Evolutionary conservation across 2,797 vertebrate genomes (phyloP).

Genomic region (Ammospiza maritima): DNA sequence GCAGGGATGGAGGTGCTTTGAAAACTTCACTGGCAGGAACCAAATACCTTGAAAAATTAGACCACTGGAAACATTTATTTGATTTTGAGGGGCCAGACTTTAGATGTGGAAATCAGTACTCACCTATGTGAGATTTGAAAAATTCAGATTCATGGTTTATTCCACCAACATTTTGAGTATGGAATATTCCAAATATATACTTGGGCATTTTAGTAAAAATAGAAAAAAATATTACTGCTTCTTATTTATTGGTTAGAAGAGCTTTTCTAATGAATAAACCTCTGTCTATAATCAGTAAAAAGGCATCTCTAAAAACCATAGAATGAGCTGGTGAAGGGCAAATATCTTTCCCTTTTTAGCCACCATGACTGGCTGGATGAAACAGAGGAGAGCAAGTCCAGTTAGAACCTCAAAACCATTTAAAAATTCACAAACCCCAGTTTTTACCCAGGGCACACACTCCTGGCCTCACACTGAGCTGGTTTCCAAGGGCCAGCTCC

Average conservation of each 20-base stretch:
- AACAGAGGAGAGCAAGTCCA: neutral
- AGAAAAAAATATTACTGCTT: neutral
- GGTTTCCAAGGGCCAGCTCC: constrained; percentile 39
- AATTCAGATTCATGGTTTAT: neutral
- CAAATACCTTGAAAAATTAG: neutral
- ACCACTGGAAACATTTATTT: neutral
- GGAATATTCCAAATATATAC: neutral
- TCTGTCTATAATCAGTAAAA: neutral
- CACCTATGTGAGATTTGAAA: neutral
- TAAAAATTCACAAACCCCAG: neutral
- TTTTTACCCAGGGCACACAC: neutral
- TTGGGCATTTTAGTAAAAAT: neutral
- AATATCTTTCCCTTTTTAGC: neutral
- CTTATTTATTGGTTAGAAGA: neutral
- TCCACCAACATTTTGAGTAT: neutral
- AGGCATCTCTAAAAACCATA: neutral
- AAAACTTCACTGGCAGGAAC: neutral
- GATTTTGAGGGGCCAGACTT: neutral
- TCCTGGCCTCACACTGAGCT: neutral
- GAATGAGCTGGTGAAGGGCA: neutral
- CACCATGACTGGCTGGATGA: neutral
- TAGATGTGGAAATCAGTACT: neutral
- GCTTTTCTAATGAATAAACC: neutral
- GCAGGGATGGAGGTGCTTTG: neutral
- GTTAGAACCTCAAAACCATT: neutral